Conservation (phyloP, 2,888 invertebrate genomes). For the Nymphalis urticae region DNA sequence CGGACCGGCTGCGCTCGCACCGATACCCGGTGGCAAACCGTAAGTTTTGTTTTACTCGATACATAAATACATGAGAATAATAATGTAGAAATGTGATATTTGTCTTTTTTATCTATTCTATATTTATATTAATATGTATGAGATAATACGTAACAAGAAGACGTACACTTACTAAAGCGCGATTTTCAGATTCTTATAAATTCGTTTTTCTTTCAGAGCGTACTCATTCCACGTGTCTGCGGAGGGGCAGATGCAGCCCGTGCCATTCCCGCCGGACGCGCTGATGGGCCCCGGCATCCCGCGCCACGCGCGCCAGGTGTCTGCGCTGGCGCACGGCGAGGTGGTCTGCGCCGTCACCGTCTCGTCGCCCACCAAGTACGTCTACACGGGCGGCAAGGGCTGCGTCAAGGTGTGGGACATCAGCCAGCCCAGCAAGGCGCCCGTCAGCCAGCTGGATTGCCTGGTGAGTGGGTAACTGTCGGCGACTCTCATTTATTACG, state of each 20-base stretch:
- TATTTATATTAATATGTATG: too few species aligned
- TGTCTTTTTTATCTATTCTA: too few species aligned
- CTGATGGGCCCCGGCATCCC: conserved; percentile 96
- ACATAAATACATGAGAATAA: too few species aligned
- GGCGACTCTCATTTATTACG: conserved; percentile 24
- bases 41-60: conserved; percentile 77
- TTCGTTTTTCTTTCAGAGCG: conserved; percentile 81
- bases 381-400: conserved; percentile 98
- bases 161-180: too few species aligned
- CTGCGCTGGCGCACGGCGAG: conserved; percentile 96
- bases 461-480: conserved; percentile 86
- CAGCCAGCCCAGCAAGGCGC: conserved; percentile 92
- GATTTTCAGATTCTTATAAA: too few species aligned
- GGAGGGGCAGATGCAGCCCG: conserved; percentile 94
- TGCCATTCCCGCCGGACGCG: conserved; percentile 97
- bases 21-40: conserved; percentile 93
- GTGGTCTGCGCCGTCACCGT: conserved; percentile 99
- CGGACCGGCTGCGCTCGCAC: conserved; percentile 82
- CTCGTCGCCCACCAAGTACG: conserved; percentile 94
- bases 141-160: too few species aligned
- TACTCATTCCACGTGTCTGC: conserved; percentile 97
- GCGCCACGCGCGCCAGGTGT: conserved; percentile 91
- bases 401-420: conserved; percentile 99
- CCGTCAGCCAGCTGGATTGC: conserved; percentile 95
- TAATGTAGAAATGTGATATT: too few species aligned